Evolutionary conservation across 2,888 invertebrate genomes (phyloP).

Genomic region (Aleiodes alternator): DNA sequence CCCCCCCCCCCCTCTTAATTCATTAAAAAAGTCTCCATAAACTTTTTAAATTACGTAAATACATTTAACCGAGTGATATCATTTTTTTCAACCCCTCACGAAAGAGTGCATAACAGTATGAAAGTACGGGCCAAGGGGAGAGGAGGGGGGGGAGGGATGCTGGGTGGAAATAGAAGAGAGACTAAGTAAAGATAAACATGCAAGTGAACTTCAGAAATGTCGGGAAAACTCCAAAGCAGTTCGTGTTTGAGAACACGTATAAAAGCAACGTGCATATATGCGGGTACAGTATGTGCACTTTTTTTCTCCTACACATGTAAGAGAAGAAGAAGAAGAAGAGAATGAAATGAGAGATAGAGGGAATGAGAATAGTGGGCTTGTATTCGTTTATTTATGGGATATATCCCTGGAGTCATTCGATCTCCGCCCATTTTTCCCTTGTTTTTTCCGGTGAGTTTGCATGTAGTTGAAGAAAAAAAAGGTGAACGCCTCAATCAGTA

Average conservation of each 20-base stretch:
- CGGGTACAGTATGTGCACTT: conserved; percentile 62
- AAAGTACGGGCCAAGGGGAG: neutral
- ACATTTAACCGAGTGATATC: too few relatives aligned
- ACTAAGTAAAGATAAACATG: conserved; percentile 44
- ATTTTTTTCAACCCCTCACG: too few relatives aligned
- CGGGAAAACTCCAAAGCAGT: conserved; percentile 53
- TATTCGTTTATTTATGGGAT: conserved; percentile 65
- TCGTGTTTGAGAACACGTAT: conserved; percentile 50
- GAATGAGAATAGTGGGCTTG: conserved; percentile 17
- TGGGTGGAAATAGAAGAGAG: neutral
- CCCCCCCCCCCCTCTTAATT: too few relatives aligned
- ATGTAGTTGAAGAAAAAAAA: neutral
- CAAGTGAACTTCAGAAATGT: conserved; percentile 29
- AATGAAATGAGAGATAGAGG: too few relatives aligned
- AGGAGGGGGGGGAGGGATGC: neutral
- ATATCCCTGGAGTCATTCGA: conserved; percentile 53
- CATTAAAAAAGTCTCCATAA: neutral
- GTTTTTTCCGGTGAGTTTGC: conserved; percentile 35
- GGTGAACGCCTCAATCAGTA: too few relatives aligned
- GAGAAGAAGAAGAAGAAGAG: conserved; percentile 12
- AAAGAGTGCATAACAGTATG: neutral
- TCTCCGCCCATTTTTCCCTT: conserved; percentile 46
- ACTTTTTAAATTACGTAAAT: too few relatives aligned
- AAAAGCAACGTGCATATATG: conserved; percentile 53
- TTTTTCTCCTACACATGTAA: conserved; percentile 47